Evolutionary conservation across 35 echinoderm and acorn worm genomes (phyloP), one percentile per base, ranked within the genome.

Genomic region (Amphiura filiformis): DNA sequence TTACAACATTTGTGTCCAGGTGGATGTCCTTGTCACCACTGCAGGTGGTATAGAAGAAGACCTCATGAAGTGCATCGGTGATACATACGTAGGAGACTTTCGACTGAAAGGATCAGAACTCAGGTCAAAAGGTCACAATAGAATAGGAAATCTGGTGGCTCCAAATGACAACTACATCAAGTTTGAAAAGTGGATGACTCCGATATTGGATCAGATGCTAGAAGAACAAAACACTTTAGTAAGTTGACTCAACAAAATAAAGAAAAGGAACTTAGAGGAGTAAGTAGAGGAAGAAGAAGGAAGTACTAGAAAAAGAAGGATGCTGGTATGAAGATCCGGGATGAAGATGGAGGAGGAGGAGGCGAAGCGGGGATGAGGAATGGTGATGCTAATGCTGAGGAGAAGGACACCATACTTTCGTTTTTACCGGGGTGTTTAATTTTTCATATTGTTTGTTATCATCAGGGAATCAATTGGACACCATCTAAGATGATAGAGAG

Each of bases 161-260:
- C 95, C 95, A 1, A 97, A 97, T 37, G 95, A 97, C 38, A 97
- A 97, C 82, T 97, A 97, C 88, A 85, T 84, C 84, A 90, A 88
- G 65, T 97, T 97, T 93, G 95, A 97, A 57, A 89, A 97, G 76
- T 97, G 95, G 95, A 86, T 93, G 23, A 76, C 94, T n/a, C 91
- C 91, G 11, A 91, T 97, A 75, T 79, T 97, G 38, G 92, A 97
- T 83, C 83, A 93, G 78, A 93, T 97, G 91, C 38, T 91, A 65
- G 23, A 75, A 39, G 95, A 97, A 44, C 95, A 97, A 75, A 87
- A 93, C 32, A 90, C 93, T 1, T 52, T 91, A 86, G 95, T 97
- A 78, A 23, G 83, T 61, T 9, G 32, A 26, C 32, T 31, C n/a
- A n/a, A n/a, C n/a, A n/a, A n/a, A n/a, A n/a, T n/a, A n/a, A n/a